A percentile compares a stretch with the other conserved stretches of the same genome.
phyloP scores from a whole-genome alignment of 1,140 invertebrate genomes.

The Pseudomyrmex concolor region DNA sequence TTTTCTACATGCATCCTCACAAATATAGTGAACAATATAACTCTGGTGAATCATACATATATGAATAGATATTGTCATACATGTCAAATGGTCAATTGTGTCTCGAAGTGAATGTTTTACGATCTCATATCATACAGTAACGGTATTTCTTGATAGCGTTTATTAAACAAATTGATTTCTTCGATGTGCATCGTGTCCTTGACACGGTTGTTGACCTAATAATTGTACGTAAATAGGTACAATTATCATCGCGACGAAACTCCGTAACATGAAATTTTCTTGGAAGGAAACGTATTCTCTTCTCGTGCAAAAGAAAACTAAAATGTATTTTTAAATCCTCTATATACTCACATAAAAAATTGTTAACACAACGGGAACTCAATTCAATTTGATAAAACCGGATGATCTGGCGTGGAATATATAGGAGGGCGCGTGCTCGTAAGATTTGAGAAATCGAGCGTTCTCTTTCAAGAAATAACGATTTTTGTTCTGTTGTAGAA shows the following conservation, averaged over 20 bases:
- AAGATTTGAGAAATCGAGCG: background rate
- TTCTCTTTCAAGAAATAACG: background rate
- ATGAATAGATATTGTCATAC: background rate
- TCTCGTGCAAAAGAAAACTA: background rate
- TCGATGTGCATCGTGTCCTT: conserved; percentile 55
- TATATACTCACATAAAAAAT: background rate
- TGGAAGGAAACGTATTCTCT: background rate
- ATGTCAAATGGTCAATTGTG: background rate
- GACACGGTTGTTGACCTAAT: conserved; percentile 62
- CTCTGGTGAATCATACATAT: background rate
- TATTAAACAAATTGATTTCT: conserved; percentile 73
- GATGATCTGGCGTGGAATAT: background rate
- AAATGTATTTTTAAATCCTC: too few species aligned
- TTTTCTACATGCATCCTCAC: too few species aligned
- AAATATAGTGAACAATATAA: too few species aligned
- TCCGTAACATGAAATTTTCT: background rate
- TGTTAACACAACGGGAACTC: background rate
- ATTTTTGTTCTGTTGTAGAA: background rate
- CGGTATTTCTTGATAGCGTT: conserved; percentile 38
- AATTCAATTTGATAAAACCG: background rate
- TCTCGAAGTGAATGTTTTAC: conserved; percentile 15
- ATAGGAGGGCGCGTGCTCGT: background rate
- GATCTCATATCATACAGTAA: background rate
- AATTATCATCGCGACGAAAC: background rate
- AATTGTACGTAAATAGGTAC: conserved; percentile 41